Evolutionary conservation across 2,888 invertebrate genomes (phyloP).

Genomic region (Diloba caeruleocephala): DNA sequence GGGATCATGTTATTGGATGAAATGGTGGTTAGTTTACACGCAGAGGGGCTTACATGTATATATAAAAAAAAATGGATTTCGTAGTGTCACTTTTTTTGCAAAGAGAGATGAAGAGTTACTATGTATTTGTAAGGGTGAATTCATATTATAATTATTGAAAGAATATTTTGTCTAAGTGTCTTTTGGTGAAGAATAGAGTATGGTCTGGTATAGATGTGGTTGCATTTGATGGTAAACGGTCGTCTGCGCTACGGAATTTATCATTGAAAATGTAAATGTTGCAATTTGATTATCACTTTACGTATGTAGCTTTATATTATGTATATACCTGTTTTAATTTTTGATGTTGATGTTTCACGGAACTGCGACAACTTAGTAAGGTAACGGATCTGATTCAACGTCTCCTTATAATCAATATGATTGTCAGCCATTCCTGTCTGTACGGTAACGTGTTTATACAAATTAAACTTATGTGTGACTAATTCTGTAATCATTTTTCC

Average conservation of each 20-base stretch:
- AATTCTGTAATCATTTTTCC: constrained; percentile 20
- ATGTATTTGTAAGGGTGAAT: not conserved
- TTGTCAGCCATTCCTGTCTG: not conserved
- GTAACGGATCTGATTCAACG: too few relatives aligned
- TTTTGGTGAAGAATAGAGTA: too few relatives aligned
- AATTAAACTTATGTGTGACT: not conserved
- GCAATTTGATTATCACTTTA: too few relatives aligned
- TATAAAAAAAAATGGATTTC: not conserved
- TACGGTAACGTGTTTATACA: not conserved
- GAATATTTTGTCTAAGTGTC: not conserved
- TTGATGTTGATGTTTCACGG: too few relatives aligned
- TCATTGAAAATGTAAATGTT: too few relatives aligned
- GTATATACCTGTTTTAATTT: too few relatives aligned
- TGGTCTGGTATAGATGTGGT: too few relatives aligned
- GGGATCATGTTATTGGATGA: constrained; percentile 59
- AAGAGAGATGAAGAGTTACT: not conserved
- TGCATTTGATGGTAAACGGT: constrained; percentile 31
- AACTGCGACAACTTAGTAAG: too few relatives aligned
- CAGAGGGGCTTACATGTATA: constrained; percentile 22
- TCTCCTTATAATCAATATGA: too few relatives aligned
- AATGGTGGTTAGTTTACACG: constrained; percentile 56
- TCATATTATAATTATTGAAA: not conserved
- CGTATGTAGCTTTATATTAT: too few relatives aligned
- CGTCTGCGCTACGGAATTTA: not conserved
- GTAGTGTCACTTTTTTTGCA: not conserved